These are phyloP conservation scores for Volucella zonaria DNA, from an alignment of 2,888 invertebrate species.

Conservation along the genomic window DNA sequence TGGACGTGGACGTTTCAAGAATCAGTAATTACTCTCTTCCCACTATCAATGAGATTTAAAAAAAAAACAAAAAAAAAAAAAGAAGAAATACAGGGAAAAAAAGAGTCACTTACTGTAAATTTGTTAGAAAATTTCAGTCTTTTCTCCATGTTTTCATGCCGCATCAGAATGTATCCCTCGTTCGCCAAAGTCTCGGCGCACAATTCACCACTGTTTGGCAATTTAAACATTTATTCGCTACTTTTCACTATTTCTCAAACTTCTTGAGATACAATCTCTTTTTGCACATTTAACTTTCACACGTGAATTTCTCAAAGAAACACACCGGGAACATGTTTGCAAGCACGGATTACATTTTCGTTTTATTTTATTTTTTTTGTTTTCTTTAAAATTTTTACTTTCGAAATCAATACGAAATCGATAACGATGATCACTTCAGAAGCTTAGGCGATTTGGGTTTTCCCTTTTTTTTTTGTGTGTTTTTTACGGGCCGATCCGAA, in stretches of 20 bases:
- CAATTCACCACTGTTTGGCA: conserved; percentile 42
- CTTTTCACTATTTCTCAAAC: conserved; percentile 18
- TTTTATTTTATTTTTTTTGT: neutral
- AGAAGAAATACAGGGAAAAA: no score
- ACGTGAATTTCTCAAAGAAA: conserved; percentile 65
- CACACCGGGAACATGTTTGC: conserved; percentile 36
- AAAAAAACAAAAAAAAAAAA: neutral
- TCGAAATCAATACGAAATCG: conserved; percentile 49
- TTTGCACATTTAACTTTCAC: conserved; percentile 63
- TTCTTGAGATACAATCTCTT: conserved; percentile 45
- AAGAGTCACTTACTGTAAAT: conserved; percentile 45
- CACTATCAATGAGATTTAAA: neutral
- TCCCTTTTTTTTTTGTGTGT: conserved; percentile 1
- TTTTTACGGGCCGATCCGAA: conserved; percentile 3
- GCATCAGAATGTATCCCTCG: conserved; percentile 56
- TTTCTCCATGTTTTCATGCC: conserved; percentile 64
- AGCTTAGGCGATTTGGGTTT: conserved; percentile 1
- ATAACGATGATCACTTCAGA: neutral
- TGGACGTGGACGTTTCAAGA: no score
- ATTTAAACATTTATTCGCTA: conserved; percentile 39
- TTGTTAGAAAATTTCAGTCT: conserved; percentile 43
- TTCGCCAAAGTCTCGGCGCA: conserved; percentile 24
- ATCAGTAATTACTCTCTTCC: neutral
- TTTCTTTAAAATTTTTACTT: conserved; percentile 38
- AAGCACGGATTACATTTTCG: conserved; percentile 60